Percentiles rank a stretch among this genome's conserved stretches.
These are phyloP conservation scores for Lepidotrigona ventralis DNA, from an alignment of 1,140 invertebrate species.

Conservation along the genomic window DNA sequence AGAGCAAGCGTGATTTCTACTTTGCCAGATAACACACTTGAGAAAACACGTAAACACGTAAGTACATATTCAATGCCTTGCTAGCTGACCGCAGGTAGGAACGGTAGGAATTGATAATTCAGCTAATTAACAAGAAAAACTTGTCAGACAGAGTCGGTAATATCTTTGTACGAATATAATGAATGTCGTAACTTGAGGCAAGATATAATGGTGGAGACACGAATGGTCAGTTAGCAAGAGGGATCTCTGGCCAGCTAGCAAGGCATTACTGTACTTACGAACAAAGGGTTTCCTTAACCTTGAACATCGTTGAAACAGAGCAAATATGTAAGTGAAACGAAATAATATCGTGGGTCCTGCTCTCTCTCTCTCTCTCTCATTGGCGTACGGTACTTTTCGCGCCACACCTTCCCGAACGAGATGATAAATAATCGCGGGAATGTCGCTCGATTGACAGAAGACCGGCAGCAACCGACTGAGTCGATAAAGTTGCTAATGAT, in stretches of 20 bases:
- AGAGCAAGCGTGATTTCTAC: neutral
- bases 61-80: neutral
- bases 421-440: slow-evolving; percentile 24
- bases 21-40: no score
- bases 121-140: neutral
- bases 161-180: neutral
- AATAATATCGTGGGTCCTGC: no score
- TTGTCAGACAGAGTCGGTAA: neutral
- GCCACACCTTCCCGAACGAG: slow-evolving; percentile 27
- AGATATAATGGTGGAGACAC: neutral
- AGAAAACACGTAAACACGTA: neutral
- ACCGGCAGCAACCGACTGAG: neutral
- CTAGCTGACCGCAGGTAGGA: neutral
- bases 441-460: neutral
- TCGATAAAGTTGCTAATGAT: neutral
- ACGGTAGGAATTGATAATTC: neutral
- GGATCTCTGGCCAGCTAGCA: neutral
- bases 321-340: neutral
- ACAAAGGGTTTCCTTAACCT: slow-evolving; percentile 33
- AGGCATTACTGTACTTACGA: slow-evolving; percentile 22
- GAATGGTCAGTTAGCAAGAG: neutral
- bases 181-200: neutral
- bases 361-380: neutral
- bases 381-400: slow-evolving; percentile 17
- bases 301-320: slow-evolving; percentile 22